Conservation (phyloP, 2,797 vertebrate genomes). For the Jordanella pulchra region DNA sequence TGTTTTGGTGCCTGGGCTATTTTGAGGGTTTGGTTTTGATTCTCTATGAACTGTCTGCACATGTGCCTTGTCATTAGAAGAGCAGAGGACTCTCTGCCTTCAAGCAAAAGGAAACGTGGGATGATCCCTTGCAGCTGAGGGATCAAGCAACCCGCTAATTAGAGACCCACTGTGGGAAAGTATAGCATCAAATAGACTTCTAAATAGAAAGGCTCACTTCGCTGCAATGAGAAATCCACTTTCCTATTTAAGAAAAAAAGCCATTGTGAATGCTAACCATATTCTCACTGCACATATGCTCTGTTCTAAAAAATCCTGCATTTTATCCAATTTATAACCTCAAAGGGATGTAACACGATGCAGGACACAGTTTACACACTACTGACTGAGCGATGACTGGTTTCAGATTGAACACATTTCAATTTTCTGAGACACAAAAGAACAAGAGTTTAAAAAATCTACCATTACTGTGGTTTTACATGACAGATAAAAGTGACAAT, state of each 20-base stretch:
- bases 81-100: conserved; percentile 60
- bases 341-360: neutral
- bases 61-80: conserved; percentile 79
- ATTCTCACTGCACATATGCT: conserved; percentile 26
- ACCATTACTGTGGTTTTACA: neutral
- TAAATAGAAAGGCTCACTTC: conserved; percentile 59
- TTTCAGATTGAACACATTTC: neutral
- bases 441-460: neutral
- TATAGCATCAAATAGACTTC: conserved; percentile 74
- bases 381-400: neutral
- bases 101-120: conserved; percentile 68
- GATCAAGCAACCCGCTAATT: conserved; percentile 74
- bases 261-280: conserved; percentile 43
- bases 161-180: conserved; percentile 67
- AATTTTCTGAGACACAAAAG: neutral
- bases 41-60: conserved; percentile 68
- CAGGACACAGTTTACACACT: conserved; percentile 2
- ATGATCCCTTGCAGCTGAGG: conserved; percentile 67
- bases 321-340: neutral
- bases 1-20: conserved; percentile 65
- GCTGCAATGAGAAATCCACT: conserved; percentile 45
- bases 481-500: neutral
- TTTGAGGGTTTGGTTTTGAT: conserved; percentile 66
- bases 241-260: conserved; percentile 53
- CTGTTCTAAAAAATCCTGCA: conserved; percentile 31